Conservation (phyloP, 2,888 invertebrate genomes). For the Perizoma flavofasciatum region DNA sequence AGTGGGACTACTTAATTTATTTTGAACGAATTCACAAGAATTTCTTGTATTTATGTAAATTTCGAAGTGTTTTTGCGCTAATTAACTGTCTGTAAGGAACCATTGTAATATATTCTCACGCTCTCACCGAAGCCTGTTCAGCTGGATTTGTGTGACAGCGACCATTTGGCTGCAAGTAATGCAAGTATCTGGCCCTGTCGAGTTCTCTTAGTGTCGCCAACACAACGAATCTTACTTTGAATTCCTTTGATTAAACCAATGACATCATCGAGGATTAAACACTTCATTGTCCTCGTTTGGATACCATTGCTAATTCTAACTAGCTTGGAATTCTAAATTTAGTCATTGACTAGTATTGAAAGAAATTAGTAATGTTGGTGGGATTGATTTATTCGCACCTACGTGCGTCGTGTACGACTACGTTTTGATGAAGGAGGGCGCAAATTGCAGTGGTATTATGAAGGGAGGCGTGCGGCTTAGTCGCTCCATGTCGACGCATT, state of each 20-base stretch:
- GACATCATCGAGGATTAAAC: slow-evolving; percentile 50
- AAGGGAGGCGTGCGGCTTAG: slow-evolving; percentile 25
- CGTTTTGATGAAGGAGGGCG: slow-evolving; percentile 22
- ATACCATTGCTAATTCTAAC: slow-evolving; percentile 21
- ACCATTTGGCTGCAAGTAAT: slow-evolving; percentile 39
- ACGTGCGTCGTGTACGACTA: slow-evolving; percentile 8
- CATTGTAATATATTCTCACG: slow-evolving; percentile 53
- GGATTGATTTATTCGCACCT: slow-evolving; percentile 18
- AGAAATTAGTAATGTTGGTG: slow-evolving; percentile 14
- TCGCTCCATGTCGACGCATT: slow-evolving; percentile 47
- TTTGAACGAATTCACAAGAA: slow-evolving; percentile 22
- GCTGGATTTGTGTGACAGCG: slow-evolving; percentile 35
- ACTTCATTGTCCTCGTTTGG: slow-evolving; percentile 28
- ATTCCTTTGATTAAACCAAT: slow-evolving; percentile 53
- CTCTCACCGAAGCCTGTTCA: slow-evolving; percentile 45
- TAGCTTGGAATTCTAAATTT: slow-evolving; percentile 13
- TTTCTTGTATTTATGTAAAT: slow-evolving; percentile 16
- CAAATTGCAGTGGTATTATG: slow-evolving; percentile 30
- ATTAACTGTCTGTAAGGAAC: slow-evolving; percentile 36
- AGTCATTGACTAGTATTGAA: slow-evolving; percentile 1
- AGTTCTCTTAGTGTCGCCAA: slow-evolving; percentile 25
- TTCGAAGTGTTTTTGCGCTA: slow-evolving; percentile 27
- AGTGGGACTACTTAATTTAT: slow-evolving; percentile 36
- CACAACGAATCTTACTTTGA: slow-evolving; percentile 38
- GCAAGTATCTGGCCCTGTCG: slow-evolving; percentile 37